Conservation (phyloP, 1,140 invertebrate species). For the Diorhabda carinulata region DNA sequence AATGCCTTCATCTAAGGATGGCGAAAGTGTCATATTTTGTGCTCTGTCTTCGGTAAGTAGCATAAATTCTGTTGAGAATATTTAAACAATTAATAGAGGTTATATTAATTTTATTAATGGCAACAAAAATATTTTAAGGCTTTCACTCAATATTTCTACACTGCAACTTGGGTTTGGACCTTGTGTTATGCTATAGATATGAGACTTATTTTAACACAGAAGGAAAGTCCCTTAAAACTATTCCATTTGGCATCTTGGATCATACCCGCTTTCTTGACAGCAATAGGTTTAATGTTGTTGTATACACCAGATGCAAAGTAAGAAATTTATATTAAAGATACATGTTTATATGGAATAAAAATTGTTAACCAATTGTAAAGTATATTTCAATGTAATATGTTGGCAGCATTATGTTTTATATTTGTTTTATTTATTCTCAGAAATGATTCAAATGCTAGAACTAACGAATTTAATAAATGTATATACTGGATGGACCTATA, state of each 20-base stretch:
- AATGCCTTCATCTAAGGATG: conserved; percentile 60
- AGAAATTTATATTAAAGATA: conserved; percentile 40
- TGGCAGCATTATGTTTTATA: too few species aligned
- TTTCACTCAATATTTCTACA: conserved; percentile 82
- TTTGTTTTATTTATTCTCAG: too few species aligned
- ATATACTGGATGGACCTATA: too few species aligned
- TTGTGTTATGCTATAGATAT: conserved; percentile 78
- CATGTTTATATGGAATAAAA: too few species aligned
- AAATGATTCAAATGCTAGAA: too few species aligned
- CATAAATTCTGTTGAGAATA: background rate
- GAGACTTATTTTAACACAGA: conserved; percentile 61
- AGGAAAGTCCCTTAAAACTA: conserved; percentile 52
- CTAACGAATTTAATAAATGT: too few species aligned
- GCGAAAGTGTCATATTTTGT: conserved; percentile 65
- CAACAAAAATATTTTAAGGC: conserved; percentile 53
- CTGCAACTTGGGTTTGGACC: conserved; percentile 79
- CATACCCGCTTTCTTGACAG: conserved; percentile 63
- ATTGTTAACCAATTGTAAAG: too few species aligned
- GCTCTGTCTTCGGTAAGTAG: conserved; percentile 66
- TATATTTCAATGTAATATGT: too few species aligned
- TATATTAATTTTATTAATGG: too few species aligned
- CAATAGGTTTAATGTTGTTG: conserved; percentile 64
- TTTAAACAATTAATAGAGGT: background rate
- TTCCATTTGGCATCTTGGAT: conserved; percentile 72
- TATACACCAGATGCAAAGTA: conserved; percentile 76